Evolutionary conservation across 2,113 vertebrate species (phyloP), one percentile per base, ranked within the genome.

Genomic region (western clawed frog (Xenopus tropicalis)): DNA sequence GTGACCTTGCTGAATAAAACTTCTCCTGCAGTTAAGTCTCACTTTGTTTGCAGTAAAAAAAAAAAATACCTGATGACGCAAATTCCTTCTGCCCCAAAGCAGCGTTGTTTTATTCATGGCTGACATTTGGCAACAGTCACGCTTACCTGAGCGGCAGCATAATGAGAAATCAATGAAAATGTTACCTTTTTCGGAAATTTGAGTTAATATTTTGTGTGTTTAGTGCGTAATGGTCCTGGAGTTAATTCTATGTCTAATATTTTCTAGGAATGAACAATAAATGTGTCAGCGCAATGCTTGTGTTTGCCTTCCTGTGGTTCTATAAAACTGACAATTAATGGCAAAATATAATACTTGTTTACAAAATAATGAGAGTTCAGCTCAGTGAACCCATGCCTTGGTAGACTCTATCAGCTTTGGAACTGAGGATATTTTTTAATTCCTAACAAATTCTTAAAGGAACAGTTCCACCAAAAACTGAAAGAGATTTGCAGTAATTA

Each of bases 11-110:
- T 77, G 29, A 37, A 37, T 8, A 37, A 37, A 37, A 3, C 29
- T 77, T 76, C 65, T 61, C 57, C 77, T 84, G 78, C 76, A 83
- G 77, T 46, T 76, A 74, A 85, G 79, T 48, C 70, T 82, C 85
- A 80, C 77, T 78, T 86, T 83, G 83, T 86, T 87, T 86, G 85
- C 85, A 83, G 80, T 62, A 79, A 70, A 62, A 24, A 87, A 90
- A 86, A 10, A 80, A 81, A 83, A 64, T 85, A 89, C 77, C 79
- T 85, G 85, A 80, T 90, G 87, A 91, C 85, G 87, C 86, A 91
- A 88, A 80, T 83, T 81, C 75, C 72, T 77, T 85, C 84, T 87
- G 86, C 1, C 73, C 85, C 83, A 80, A 85, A 71, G 72, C 81
- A 87, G 85, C 90, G 83, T 91, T 91, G 84, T 81, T 79, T 57